These are phyloP conservation scores for Holothuria scabra DNA, from an alignment of 53 echinoderm and acorn worm species.

Conservation along the genomic window DNA sequence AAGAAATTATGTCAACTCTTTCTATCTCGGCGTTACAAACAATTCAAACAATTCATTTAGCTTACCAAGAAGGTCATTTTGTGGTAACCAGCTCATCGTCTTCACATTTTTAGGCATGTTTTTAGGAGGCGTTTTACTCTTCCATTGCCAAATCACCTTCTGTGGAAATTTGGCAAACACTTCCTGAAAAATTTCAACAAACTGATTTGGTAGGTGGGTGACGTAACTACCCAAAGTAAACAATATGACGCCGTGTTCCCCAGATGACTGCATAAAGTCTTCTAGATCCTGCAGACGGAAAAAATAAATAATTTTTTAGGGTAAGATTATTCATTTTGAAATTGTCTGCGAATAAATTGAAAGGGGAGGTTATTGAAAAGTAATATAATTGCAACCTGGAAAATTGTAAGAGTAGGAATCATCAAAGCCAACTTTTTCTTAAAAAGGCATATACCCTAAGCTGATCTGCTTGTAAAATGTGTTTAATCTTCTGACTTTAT, in stretches of 20 bases:
- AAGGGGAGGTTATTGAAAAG: no score
- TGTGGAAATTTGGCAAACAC: conserved; percentile 42
- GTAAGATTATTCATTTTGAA: background rate
- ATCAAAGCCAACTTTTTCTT: no score
- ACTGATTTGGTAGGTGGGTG: background rate
- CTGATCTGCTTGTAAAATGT: no score
- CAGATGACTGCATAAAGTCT: conserved; percentile 31
- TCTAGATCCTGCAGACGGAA: conserved; percentile 25
- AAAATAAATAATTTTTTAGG: background rate
- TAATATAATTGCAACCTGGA: no score
- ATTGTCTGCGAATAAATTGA: no score
- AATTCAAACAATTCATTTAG: background rate
- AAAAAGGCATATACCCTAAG: no score
- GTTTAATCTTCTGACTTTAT: no score
- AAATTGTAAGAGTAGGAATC: no score
- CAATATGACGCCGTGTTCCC: conserved; percentile 41
- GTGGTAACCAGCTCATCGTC: conserved; percentile 42
- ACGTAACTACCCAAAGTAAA: conserved; percentile 47
- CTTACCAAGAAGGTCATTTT: conserved; percentile 45
- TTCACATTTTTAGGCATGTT: conserved; percentile 4
- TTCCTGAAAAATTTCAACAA: background rate
- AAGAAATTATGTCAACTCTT: no score
- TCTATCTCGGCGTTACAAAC: no score
- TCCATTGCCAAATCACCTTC: conserved; percentile 45
- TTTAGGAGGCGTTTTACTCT: background rate